Evolutionary conservation across 2,888 invertebrate species (phyloP).

Genomic region (Melikaiella ostensackeni): DNA sequence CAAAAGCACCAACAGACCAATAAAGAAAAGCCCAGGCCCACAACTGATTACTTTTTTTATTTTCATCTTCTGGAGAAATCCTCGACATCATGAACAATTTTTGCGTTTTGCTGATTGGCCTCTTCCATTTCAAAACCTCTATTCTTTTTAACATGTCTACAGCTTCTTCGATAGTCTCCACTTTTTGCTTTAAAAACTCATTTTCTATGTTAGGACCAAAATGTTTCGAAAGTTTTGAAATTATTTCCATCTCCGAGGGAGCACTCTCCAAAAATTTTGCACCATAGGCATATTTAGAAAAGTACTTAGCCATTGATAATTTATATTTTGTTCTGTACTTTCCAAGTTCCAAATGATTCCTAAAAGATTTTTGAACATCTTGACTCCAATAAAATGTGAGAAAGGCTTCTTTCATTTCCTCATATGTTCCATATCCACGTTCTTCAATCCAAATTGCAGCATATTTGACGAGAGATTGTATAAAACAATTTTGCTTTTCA

Average conservation of each 20-base stretch:
- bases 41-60: background rate
- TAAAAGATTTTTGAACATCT: constrained; percentile 1
- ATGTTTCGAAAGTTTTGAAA: constrained; percentile 12
- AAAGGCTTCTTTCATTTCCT: constrained; percentile 27
- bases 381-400: constrained; percentile 26
- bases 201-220: constrained; percentile 7
- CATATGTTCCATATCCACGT: constrained; percentile 4
- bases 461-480: constrained; percentile 14
- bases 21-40: constrained; percentile 17
- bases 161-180: constrained; percentile 10
- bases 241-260: constrained; percentile 21
- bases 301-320: constrained; percentile 16
- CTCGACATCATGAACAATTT: background rate
- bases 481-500: constrained; percentile 7
- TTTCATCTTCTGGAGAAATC: background rate
- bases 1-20: background rate
- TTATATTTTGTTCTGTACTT: constrained; percentile 1
- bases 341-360: background rate
- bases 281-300: constrained; percentile 10
- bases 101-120: background rate
- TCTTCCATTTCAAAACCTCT: background rate
- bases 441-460: constrained; percentile 26
- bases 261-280: constrained; percentile 11
- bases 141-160: constrained; percentile 24
- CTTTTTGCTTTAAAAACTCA: constrained; percentile 24